Evolutionary conservation across 1,140 invertebrate species (phyloP), one percentile per base, ranked within the genome.

Genomic region (Panulirus ornatus): DNA sequence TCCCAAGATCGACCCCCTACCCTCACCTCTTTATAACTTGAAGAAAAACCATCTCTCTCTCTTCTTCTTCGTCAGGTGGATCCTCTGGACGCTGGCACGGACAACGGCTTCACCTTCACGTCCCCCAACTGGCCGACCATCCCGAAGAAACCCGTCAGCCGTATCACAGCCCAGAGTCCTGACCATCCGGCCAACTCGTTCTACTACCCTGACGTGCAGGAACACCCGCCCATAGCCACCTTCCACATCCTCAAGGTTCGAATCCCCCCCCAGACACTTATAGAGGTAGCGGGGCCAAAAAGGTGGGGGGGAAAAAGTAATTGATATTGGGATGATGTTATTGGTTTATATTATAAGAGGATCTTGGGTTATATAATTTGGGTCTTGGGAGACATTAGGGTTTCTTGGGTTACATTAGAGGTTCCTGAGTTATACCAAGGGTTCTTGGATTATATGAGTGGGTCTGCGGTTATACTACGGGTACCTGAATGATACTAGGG

Each of bases 51-150:
- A 22, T n/a, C 19, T 47, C 16, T 79, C 51, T 71, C 27, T 14
- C 54, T 30, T 44, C 54, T 22, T 19, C 2, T 27, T 19, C n/a
- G 87, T 22, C 94, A 97, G 97, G 96, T 98, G 93, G 97, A 98
- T 94, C 99, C 98, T 27, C 95, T 98, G 93, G 99, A 99, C 94
- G 98, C 98, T 40, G 99, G 99, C 71, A 99, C 98, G 51, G 98
- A 99, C 95, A 98, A 98, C 94, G 98, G 99, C 0, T 97, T 98
- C 94, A 98, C 98, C 83, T 99, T 99, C 94, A 99, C 98, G 88
- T 98, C 98, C 40, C 97, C 97, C 51, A 99, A 99, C 94, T 98
- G 97, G 96, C 96, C 97, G 58, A 98, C 98, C 2, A 96, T 97
- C 86, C 98, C 98, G 0, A 97, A 97, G 94, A 97, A 97, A 92